Conservation (phyloP, 2,797 vertebrate genomes). For the Melanotaenia pygmaea region DNA sequence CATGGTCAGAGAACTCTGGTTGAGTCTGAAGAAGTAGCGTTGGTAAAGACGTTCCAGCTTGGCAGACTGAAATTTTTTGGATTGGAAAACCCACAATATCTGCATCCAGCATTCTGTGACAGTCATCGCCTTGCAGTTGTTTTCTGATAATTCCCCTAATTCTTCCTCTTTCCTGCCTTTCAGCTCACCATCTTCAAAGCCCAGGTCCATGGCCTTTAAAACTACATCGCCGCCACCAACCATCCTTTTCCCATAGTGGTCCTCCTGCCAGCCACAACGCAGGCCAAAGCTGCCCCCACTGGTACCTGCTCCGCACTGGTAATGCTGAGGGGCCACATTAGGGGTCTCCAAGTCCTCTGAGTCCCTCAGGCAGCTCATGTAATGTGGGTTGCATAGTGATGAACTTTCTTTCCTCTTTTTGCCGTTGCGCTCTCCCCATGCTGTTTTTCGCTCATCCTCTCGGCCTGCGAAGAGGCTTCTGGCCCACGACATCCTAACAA, state of each 20-base stretch:
- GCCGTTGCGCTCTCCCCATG: conserved; percentile 96
- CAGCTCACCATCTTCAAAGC: conserved; percentile 89
- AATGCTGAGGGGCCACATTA: conserved; percentile 72
- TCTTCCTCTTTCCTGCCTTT: conserved; percentile 76
- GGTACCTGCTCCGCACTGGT: conserved; percentile 68
- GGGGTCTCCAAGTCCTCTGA: conserved; percentile 83
- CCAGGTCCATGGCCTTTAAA: conserved; percentile 86
- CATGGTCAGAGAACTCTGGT: conserved; percentile 97
- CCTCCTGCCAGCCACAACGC: conserved; percentile 94
- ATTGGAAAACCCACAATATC: conserved; percentile 89
- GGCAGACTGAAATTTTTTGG: conserved; percentile 93
- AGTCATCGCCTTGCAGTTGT: conserved; percentile 66
- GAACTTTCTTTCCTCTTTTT: conserved; percentile 88
- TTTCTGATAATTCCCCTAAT: conserved; percentile 61
- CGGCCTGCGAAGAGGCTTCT: conserved; percentile 91
- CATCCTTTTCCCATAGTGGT: conserved; percentile 90
- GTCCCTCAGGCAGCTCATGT: conserved; percentile 96
- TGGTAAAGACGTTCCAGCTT: conserved; percentile 97
- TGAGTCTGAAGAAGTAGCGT: conserved; percentile 98
- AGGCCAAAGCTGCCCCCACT: conserved; percentile 80
- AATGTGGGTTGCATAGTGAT: conserved; percentile 89
- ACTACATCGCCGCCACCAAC: conserved; percentile 79
- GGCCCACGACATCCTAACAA: conserved; percentile 96
- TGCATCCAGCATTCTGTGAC: conserved; percentile 83
- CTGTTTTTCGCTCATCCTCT: conserved; percentile 92